Conservation (phyloP, 2,888 invertebrate genomes). For the Parascotia fuliginaria region DNA sequence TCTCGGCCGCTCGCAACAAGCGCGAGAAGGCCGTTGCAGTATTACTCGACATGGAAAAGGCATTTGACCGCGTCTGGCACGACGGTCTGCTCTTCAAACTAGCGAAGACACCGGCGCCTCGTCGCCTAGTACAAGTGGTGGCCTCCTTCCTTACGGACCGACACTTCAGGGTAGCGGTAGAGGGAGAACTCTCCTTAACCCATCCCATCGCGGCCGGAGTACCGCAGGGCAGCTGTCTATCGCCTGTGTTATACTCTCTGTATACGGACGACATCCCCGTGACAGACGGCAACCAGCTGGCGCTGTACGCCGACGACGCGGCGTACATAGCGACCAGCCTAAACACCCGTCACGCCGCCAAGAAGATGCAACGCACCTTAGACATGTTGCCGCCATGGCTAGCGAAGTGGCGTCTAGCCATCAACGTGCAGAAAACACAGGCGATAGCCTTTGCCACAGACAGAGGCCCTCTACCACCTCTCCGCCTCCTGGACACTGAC, state of each 20-base stretch:
- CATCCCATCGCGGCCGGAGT: constrained; percentile 30
- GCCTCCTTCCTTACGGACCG: no score
- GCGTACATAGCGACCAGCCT: background rate
- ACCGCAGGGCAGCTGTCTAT: constrained; percentile 6
- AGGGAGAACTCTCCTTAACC: background rate
- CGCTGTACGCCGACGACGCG: constrained; percentile 8
- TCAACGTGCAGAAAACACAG: constrained; percentile 33
- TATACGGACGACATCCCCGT: constrained; percentile 7
- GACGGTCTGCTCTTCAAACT: constrained; percentile 43
- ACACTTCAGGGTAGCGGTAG: background rate
- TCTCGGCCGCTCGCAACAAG: background rate
- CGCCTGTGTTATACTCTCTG: constrained; percentile 1
- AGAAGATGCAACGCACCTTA: background rate
- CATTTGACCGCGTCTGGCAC: constrained; percentile 23
- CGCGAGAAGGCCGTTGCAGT: constrained; percentile 22
- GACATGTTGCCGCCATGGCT: constrained; percentile 4
- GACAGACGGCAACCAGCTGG: background rate
- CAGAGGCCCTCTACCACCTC: background rate
- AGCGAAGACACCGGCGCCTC: constrained; percentile 6
- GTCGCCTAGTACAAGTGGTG: constrained; percentile 6
- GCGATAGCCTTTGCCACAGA: background rate
- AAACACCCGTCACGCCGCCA: background rate
- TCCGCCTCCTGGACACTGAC: background rate
- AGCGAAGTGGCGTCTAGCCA: background rate
- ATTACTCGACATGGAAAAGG: constrained; percentile 22